Percentiles rank a stretch among this genome's conserved stretches.
Conservation (phyloP, 30 jellyfish, hydroid and myxozoan genomes). For the Sanderia malayensis region DNA sequence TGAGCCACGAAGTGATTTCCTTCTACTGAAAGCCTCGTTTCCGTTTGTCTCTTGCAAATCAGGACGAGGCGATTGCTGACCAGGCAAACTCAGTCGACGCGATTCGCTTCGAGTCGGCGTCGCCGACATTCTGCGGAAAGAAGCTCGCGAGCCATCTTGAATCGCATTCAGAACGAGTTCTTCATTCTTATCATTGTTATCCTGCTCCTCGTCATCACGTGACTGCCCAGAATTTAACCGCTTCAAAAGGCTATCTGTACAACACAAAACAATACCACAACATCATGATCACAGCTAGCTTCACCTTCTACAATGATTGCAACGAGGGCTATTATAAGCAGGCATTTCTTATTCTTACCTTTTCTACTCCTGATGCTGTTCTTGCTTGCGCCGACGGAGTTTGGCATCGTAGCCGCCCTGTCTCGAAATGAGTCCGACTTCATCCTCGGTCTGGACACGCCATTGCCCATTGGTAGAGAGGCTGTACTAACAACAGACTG, state of each 20-base stretch:
- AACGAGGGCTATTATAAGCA: neutral
- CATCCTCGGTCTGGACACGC: slow-evolving; percentile 5
- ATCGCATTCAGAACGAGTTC: slow-evolving; percentile 28
- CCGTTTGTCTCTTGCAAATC: neutral
- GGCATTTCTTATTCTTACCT: slow-evolving; percentile 25
- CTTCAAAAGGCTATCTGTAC: slow-evolving; percentile 34
- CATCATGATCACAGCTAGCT: neutral
- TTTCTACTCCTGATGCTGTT: slow-evolving; percentile 53
- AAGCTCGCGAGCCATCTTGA: slow-evolving; percentile 14
- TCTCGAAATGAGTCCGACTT: neutral
- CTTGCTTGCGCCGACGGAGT: slow-evolving; percentile 41
- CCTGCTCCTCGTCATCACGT: slow-evolving; percentile 9
- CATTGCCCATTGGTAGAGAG: slow-evolving; percentile 47
- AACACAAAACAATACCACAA: too few species aligned
- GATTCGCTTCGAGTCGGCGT: neutral
- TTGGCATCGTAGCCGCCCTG: slow-evolving; percentile 14
- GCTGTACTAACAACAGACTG: neutral
- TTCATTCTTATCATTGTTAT: slow-evolving; percentile 26
- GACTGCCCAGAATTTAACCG: slow-evolving; percentile 44
- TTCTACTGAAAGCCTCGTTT: neutral
- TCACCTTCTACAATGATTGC: neutral
- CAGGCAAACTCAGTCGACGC: neutral
- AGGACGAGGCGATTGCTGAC: neutral
- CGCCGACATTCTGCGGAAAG: neutral
- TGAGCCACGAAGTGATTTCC: neutral